Evolutionary conservation across 2,797 vertebrate genomes (phyloP), one percentile per base, ranked within the genome.

Genomic region (Macrochelys suwanniensis): DNA sequence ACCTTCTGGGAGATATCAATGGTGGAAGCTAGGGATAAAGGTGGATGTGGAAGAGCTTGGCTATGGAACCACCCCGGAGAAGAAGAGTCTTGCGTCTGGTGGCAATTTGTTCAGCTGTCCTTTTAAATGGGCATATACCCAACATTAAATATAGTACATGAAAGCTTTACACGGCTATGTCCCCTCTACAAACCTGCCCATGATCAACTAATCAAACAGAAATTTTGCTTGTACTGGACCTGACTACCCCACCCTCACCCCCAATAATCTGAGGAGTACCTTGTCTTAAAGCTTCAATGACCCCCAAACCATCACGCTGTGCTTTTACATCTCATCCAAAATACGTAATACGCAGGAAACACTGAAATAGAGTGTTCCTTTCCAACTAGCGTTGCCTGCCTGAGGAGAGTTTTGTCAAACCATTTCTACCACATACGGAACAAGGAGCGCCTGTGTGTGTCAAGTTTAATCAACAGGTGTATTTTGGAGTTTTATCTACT

Each of bases 401-500:
- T 11, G n/a, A 21, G 33, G 31, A 23, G 17, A 10, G 31, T 28
- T 85, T 54, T 21, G 37, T 57, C 5, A 77, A 76, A 57, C 42
- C 7, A n/a, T 47, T 47, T 49, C 84, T 3, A n/a, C 28, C 51
- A 42, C 12, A 10, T 9, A 25, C 26, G 3, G 5, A 7, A 21
- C 19, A 4, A 33, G 6, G 42, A 68, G 13, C 11, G 61, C 45
- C 16, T 50, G n/a, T 10, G 9, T 7, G 31, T 16, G 19, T n/a
- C 7, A 42, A 50, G 7, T 28, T 16, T 11, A 74, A 51, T 0
- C 78, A 84, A 83, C 96, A 96, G 96, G 96, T 97, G 96, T 95
- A 92, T 42, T 10, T 2, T 81, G 81, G 59, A 2, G 33, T 61
- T 89, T 49, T 31, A 80, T 61, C 68, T 10, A 5, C 76, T 84